Evolutionary conservation across 2,113 vertebrate genomes (phyloP), one percentile per base, ranked within the genome.

Genomic region (Galbula dea): DNA sequence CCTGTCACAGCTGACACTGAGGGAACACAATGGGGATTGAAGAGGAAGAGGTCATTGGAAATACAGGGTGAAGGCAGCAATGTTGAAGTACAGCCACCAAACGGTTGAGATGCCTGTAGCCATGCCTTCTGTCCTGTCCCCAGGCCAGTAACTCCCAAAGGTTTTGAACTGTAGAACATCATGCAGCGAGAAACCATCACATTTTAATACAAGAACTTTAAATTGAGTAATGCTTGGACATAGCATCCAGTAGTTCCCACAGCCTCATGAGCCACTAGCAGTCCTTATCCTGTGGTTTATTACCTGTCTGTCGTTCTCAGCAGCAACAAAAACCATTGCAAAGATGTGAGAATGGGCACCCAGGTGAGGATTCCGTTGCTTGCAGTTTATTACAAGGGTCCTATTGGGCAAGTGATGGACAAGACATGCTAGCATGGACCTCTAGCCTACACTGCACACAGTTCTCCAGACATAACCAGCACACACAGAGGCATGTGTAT

Each of bases 391-490:
- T 26, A 5, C 26, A 9, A 1, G 10, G 51, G 12, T 43, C 68
- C 68, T 49, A 6, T 48, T 39, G 41, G 66, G 39, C 67, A 27
- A n/a, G 41, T 7, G 54, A 34, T 5, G 18, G 43, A 20, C 30
- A 10, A 21, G 36, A 27, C 10, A 3, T 0, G 3, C 43, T 2
- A 36, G 43, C 1, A 3, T 5, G 17, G 4, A 16, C 18, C n/a
- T 71, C 45, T 22, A 45, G 1, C 51, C 48, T 62, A 8, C 11
- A 0, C 30, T 43, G 51, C 71, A 67, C 68, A 9, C 37, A 62
- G 63, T 11, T 18, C 67, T 36, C 9, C 52, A 54, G 74, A 11
- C 12, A 0, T 7, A 22, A 29, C 51, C 18, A 27, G 49, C 26
- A 9, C 55, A 24, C 3, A 0, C 41, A 51, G 54, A 68, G 57